These are phyloP conservation scores for Eumeta japonica DNA, from an alignment of 1,140 invertebrate genomes.

Conservation along the genomic window DNA sequence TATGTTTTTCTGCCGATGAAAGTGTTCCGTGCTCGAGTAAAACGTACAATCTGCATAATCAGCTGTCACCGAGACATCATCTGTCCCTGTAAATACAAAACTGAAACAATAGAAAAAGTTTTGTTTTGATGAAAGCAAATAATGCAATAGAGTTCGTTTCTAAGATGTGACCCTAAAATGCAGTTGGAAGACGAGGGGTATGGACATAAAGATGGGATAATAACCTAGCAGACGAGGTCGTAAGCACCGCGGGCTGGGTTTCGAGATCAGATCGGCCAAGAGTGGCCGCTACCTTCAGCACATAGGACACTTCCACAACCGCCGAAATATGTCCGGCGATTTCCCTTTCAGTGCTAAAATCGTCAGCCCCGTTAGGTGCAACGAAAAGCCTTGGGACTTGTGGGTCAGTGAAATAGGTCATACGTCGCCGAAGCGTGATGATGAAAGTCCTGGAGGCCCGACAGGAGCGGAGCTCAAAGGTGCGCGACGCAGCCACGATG, in stretches of 20 bases:
- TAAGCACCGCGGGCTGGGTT: no score
- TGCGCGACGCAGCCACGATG: slow-evolving; percentile 22
- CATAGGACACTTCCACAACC: slow-evolving; percentile 18
- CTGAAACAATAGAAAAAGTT: slow-evolving; percentile 53
- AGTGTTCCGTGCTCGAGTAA: slow-evolving; percentile 50
- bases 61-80: slow-evolving; percentile 60
- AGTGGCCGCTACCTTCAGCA: slow-evolving; percentile 28
- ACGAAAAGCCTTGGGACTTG: slow-evolving; percentile 54
- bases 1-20: slow-evolving; percentile 42
- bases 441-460: slow-evolving; percentile 24
- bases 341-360: slow-evolving; percentile 39
- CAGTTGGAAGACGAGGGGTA: slow-evolving; percentile 13
- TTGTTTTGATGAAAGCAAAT: slow-evolving; percentile 27
- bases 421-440: slow-evolving; percentile 39
- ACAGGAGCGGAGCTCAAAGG: slow-evolving; percentile 24
- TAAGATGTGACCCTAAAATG: slow-evolving; percentile 34
- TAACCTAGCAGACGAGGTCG: slow-evolving; percentile 40
- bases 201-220: slow-evolving; percentile 50
- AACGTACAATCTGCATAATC: slow-evolving; percentile 59
- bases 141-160: slow-evolving; percentile 30
- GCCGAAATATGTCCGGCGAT: slow-evolving; percentile 44
- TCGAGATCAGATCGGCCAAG: no score
- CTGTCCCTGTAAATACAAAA: slow-evolving; percentile 59
- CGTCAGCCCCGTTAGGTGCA: slow-evolving; percentile 48
- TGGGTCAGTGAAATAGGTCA: slow-evolving; percentile 53